phyloP scores from a whole-genome alignment of 2,888 invertebrate species.

The Tholera decimalis region DNA sequence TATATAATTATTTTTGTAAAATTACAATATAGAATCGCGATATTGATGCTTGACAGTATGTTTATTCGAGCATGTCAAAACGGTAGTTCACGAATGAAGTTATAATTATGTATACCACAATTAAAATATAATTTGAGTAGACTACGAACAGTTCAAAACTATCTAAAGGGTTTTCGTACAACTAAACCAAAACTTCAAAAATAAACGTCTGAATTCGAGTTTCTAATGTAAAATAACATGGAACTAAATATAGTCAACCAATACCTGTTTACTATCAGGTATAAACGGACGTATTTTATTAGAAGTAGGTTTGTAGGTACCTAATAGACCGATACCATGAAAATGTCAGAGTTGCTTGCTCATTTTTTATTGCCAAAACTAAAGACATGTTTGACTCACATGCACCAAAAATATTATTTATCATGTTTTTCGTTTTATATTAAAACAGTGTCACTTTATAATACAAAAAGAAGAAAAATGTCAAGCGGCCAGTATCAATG shows the following conservation, averaged over 20 bases:
- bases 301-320: not conserved
- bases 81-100: not conserved
- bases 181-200: too few relatives aligned
- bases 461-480: not conserved
- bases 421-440: not conserved
- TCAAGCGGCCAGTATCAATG: not conserved
- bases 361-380: not conserved
- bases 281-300: too few relatives aligned
- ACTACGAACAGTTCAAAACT: too few relatives aligned
- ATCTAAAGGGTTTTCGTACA: too few relatives aligned
- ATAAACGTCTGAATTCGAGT: too few relatives aligned
- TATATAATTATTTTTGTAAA: constrained; percentile 5
- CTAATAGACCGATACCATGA: not conserved
- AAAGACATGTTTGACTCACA: not conserved
- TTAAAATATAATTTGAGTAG: too few relatives aligned
- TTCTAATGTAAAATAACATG: too few relatives aligned
- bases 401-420: not conserved
- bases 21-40: not conserved
- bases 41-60: not conserved
- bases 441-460: not conserved
- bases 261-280: too few relatives aligned
- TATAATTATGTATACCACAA: too few relatives aligned
- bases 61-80: constrained; percentile 5
- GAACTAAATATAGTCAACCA: too few relatives aligned
- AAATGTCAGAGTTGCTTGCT: constrained; percentile 11